A percentile compares a stretch with the other conserved stretches of the same genome.
These are phyloP conservation scores for Dasyprocta punctata DNA, from an alignment of 2,113 vertebrate species.

Conservation along the genomic window DNA sequence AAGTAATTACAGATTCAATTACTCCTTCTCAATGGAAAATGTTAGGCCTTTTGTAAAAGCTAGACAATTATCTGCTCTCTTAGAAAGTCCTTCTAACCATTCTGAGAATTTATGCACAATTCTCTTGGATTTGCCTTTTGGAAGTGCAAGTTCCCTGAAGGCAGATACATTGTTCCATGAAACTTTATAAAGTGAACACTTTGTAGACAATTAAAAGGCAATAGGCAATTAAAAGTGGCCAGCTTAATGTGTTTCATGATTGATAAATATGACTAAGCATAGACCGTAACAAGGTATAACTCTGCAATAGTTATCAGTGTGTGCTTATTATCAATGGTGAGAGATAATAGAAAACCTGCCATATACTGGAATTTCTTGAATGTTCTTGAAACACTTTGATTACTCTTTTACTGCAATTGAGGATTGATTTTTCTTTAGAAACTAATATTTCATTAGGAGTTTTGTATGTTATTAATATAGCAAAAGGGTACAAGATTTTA, in stretches of 20 bases:
- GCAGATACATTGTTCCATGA: neutral
- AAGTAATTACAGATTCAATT: slow-evolving; percentile 81
- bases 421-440: slow-evolving; percentile 30
- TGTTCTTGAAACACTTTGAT: neutral
- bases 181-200: slow-evolving; percentile 26
- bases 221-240: neutral
- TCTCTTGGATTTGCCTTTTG: slow-evolving; percentile 51
- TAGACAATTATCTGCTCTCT: slow-evolving; percentile 55
- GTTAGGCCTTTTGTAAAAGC: slow-evolving; percentile 63
- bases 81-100: slow-evolving; percentile 41
- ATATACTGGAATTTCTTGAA: neutral
- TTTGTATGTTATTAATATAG: neutral
- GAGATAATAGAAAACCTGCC: neutral
- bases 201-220: too few relatives aligned
- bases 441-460: neutral
- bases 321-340: neutral
- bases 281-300: neutral
- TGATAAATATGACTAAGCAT: neutral
- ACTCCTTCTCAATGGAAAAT: slow-evolving; percentile 68
- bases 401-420: slow-evolving; percentile 20
- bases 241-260: neutral
- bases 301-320: neutral
- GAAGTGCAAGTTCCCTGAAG: slow-evolving; percentile 63
- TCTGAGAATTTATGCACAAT: neutral
- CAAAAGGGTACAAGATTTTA: too few relatives aligned